Evolutionary conservation across 2,888 invertebrate species (phyloP), one percentile per base, ranked within the genome.

Genomic region (Metacarcinus magister): DNA sequence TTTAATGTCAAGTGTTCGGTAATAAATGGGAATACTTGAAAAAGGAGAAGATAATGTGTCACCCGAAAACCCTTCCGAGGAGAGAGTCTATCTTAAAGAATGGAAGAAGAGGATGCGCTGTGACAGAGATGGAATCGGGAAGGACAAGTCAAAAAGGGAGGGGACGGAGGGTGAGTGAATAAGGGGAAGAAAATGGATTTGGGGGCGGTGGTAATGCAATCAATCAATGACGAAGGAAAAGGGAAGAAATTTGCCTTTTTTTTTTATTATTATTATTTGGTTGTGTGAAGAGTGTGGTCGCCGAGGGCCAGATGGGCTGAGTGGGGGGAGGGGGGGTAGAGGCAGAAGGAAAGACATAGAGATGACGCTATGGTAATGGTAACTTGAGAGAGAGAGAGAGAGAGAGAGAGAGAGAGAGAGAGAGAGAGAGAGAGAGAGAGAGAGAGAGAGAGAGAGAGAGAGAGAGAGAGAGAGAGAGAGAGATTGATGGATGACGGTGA

Each of bases 391-490:
- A 60, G 60, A 60, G 60, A 60, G 60, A 60, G 60, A 60, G 60
- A 60, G 60, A 60, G 60, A 60, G 60, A 60, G 60, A 60, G 60
- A 60, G 60, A 60, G 60, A 60, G 60, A 60, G 60, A 60, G 60
- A 60, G 60, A 60, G 60, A 60, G 60, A 60, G 60, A 60, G 60
- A 60, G 60, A 60, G 60, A 60, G 60, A n/a, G n/a, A n/a, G n/a
- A n/a, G n/a, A 60, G 60, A 60, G 60, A 60, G 60, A 60, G 60
- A 60, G 60, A 60, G 60, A 60, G 60, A 60, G 60, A 60, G 60
- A 60, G 60, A 60, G 60, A 60, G 60, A 60, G 60, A 60, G 4
- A 60, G n/a, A n/a, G n/a, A n/a, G 13, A 10, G 54, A 8, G 16
- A 54, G n/a, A n/a, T n/a, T n/a, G n/a, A n/a, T n/a, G n/a, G n/a